Evolutionary conservation across 2,888 invertebrate species (phyloP).

Genomic region (Stratiomys singularior): DNA sequence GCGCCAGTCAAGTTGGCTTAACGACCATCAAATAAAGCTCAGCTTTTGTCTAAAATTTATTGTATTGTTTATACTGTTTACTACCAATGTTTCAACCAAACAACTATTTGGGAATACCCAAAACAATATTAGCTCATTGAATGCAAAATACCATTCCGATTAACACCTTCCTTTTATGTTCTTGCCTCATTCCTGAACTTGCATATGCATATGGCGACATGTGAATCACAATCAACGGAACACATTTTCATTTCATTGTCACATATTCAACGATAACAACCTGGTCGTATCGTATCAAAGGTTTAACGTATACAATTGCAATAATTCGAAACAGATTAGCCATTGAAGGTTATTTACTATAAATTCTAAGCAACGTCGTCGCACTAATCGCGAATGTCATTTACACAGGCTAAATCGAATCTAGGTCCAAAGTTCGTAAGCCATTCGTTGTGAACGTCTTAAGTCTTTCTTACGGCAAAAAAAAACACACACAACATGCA

Average conservation of each 20-base stretch:
- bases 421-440: slow-evolving; percentile 4
- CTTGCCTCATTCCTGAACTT: no score
- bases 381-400: slow-evolving; percentile 14
- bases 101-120: no score
- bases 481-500: no score
- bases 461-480: neutral
- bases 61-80: no score
- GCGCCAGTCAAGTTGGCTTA: no score
- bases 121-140: no score
- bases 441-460: neutral
- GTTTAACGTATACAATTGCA: neutral
- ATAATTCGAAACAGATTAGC: neutral
- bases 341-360: neutral
- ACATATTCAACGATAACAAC: slow-evolving; percentile 1
- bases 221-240: neutral
- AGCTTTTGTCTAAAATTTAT: no score
- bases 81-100: no score
- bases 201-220: no score
- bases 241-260: neutral
- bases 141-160: no score
- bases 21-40: no score
- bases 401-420: neutral
- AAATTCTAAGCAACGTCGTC: neutral
- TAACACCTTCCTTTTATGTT: no score
- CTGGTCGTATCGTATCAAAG: neutral